Percentiles rank a stretch among this genome's conserved stretches.
These are phyloP conservation scores for Oenanthe oenanthe DNA, from an alignment of 2,113 vertebrate genomes.

Conservation along the genomic window DNA sequence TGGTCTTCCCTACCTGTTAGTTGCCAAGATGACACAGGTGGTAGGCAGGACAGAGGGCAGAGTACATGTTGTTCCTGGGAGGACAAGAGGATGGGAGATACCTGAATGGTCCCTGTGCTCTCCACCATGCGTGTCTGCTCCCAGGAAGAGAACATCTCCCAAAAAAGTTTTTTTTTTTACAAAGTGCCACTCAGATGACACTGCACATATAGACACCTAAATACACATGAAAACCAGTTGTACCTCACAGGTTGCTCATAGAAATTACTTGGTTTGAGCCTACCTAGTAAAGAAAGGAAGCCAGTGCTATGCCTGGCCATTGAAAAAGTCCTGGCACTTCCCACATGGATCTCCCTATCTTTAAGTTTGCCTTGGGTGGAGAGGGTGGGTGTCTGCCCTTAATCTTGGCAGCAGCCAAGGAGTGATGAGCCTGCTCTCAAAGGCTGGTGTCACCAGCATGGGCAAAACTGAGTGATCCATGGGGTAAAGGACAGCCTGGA, in stretches of 20 bases:
- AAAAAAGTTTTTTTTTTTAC: neutral
- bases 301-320: neutral
- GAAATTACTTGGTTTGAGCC: neutral
- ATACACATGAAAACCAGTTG: neutral
- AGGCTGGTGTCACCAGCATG: neutral
- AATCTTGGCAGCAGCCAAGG: neutral
- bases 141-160: neutral
- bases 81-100: neutral
- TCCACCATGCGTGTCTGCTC: neutral
- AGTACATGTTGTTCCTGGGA: neutral
- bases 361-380: neutral
- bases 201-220: neutral
- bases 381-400: neutral
- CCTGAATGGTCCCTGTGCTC: neutral
- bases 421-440: neutral
- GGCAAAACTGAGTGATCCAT: neutral
- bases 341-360: neutral
- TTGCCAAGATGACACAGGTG: neutral
- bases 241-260: rapidly evolving
- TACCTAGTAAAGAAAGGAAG: neutral
- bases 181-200: neutral
- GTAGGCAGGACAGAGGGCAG: neutral
- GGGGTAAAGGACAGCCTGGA: neutral
- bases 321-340: neutral
- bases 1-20: rapidly evolving